Conservation (phyloP, 2,797 vertebrate genomes). For the Rhadinocentrus ornatus region DNA sequence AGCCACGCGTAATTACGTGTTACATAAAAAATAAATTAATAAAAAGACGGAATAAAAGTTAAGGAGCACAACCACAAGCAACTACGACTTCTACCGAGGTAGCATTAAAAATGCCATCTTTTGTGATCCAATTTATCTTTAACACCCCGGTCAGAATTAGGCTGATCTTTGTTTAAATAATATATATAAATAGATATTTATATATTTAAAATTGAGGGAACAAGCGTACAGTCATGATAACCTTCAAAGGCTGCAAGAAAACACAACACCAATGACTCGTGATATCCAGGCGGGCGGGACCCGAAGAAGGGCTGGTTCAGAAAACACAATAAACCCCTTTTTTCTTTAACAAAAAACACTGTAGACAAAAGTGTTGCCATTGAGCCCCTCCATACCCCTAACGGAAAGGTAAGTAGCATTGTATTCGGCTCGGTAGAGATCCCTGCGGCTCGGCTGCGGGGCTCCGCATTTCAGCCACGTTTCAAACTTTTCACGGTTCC, state of each 20-base stretch:
- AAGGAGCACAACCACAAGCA: conserved; percentile 15
- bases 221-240: conserved; percentile 32
- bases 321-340: conserved; percentile 45
- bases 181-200: background rate
- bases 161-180: background rate
- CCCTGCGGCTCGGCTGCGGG: conserved; percentile 50
- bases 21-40: conserved; percentile 1
- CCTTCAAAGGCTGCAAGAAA: conserved; percentile 51
- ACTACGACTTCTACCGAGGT: conserved; percentile 14
- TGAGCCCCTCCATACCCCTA: accelerated
- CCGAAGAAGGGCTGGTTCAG: conserved; percentile 35
- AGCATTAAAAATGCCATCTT: background rate
- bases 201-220: background rate
- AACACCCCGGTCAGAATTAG: background rate
- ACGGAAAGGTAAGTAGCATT: background rate
- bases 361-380: background rate
- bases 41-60: conserved; percentile 33
- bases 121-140: background rate
- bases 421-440: background rate
- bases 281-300: conserved; percentile 71
- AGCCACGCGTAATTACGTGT: accelerated
- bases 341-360: background rate
- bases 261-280: conserved; percentile 63
- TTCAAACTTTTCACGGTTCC: conserved; percentile 83
- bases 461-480: conserved; percentile 75